phyloP scores from a whole-genome alignment of 2,888 invertebrate genomes.

The Aleiodes leptofemur region DNA sequence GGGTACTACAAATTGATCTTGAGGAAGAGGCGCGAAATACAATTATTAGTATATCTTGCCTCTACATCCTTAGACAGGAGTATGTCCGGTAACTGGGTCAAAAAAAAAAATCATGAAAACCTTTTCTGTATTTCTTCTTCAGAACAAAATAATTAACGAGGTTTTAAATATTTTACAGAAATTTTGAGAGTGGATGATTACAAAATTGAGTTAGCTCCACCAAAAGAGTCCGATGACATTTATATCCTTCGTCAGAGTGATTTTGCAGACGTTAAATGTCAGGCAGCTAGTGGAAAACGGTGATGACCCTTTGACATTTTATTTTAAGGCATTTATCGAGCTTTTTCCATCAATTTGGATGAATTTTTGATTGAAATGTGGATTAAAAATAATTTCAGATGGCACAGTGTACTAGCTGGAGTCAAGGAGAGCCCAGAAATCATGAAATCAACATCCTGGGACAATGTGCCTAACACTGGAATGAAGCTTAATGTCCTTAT shows the following conservation, averaged over 20 bases:
- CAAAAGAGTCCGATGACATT: conserved; percentile 77
- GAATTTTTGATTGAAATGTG: neutral
- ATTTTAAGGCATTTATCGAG: neutral
- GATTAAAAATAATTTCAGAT: conserved; percentile 71
- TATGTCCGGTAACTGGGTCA: too few relatives aligned
- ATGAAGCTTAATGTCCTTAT: conserved; percentile 85
- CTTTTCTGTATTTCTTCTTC: too few relatives aligned
- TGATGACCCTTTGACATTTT: conserved; percentile 55
- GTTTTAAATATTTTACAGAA: conserved; percentile 79
- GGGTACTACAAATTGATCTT: too few relatives aligned
- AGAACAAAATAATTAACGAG: conserved; percentile 3
- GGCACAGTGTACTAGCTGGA: conserved; percentile 83
- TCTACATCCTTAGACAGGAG: too few relatives aligned
- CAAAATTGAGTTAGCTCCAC: conserved; percentile 77
- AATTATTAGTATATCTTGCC: too few relatives aligned
- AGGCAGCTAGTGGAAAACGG: conserved; percentile 75
- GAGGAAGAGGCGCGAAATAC: too few relatives aligned
- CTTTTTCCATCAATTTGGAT: neutral
- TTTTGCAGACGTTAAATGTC: conserved; percentile 83
- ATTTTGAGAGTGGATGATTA: conserved; percentile 83
- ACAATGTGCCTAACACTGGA: conserved; percentile 73
- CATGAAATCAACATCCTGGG: conserved; percentile 76
- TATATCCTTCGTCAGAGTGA: conserved; percentile 83
- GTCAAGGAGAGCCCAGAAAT: conserved; percentile 76
- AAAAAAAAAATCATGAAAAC: too few relatives aligned